Conservation (phyloP, 2,888 invertebrate genomes). For the Portevinia maculata region DNA sequence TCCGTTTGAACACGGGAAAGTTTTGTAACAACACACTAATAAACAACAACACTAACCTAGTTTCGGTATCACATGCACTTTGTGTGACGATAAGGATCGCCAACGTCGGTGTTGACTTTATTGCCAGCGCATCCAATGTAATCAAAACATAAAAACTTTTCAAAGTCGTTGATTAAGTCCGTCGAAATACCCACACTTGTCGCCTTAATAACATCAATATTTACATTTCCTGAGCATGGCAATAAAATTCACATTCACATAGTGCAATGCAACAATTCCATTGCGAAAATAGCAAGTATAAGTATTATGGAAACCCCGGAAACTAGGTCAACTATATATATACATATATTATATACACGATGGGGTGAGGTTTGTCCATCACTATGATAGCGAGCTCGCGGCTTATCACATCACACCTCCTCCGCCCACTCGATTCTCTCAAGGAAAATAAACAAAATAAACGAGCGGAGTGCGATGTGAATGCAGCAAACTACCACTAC, state of each 20-base stretch:
- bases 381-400: slow-evolving; percentile 45
- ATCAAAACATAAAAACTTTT: slow-evolving; percentile 16
- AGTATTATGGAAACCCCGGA: neutral
- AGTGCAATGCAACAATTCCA: slow-evolving; percentile 59
- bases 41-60: slow-evolving; percentile 63
- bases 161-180: slow-evolving; percentile 10
- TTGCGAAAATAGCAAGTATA: slow-evolving; percentile 51
- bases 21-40: slow-evolving; percentile 26
- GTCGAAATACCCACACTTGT: slow-evolving; percentile 39
- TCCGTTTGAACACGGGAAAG: slow-evolving; percentile 54
- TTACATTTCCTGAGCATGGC: slow-evolving; percentile 54
- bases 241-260: slow-evolving; percentile 42
- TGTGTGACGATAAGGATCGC: slow-evolving; percentile 40
- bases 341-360: slow-evolving; percentile 9
- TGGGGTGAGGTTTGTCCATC: slow-evolving; percentile 12
- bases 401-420: slow-evolving; percentile 56
- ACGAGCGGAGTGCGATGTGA: slow-evolving; percentile 17
- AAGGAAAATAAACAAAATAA: slow-evolving; percentile 51
- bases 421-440: slow-evolving; percentile 46
- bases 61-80: slow-evolving; percentile 54
- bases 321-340: slow-evolving; percentile 69
- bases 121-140: slow-evolving; percentile 17
- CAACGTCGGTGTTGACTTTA: neutral
- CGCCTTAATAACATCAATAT: slow-evolving; percentile 39
- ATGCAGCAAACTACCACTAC: slow-evolving; percentile 15